Percentiles rank a stretch among this genome's conserved stretches.
These are phyloP conservation scores for Xenopus tropicalis DNA, from an alignment of 2,113 vertebrate species.

Conservation along the genomic window DNA sequence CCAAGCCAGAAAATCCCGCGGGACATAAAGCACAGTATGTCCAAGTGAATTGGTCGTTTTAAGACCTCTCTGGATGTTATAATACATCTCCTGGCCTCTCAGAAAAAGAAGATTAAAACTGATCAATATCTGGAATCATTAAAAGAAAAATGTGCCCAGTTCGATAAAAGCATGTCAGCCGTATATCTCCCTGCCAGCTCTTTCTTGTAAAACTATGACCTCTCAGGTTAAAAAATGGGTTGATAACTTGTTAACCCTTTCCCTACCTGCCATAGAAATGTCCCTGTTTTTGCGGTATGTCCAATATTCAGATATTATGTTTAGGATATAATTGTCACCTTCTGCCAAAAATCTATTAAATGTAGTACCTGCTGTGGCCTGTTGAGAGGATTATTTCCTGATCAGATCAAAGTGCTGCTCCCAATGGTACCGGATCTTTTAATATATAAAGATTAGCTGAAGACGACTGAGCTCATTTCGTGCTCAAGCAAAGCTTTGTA, in stretches of 20 bases:
- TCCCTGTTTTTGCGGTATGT: too few relatives aligned
- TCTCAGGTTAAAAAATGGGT: constrained; percentile 14
- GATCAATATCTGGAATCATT: constrained; percentile 42
- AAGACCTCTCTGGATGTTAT: constrained; percentile 37
- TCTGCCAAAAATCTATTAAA: too few relatives aligned
- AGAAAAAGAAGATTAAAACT: constrained; percentile 44
- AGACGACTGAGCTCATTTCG: too few relatives aligned
- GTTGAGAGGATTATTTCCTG: too few relatives aligned
- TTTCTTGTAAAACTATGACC: constrained; percentile 45
- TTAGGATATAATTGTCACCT: too few relatives aligned
- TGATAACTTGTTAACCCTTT: constrained; percentile 30
- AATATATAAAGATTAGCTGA: too few relatives aligned
- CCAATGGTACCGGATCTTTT: too few relatives aligned
- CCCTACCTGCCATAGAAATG: neutral
- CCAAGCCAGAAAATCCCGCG: neutral
- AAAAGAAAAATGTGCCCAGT: constrained; percentile 42
- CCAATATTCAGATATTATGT: too few relatives aligned
- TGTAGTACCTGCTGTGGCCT: too few relatives aligned
- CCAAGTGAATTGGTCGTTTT: constrained; percentile 36
- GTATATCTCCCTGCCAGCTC: constrained; percentile 36
- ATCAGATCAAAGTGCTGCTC: too few relatives aligned
- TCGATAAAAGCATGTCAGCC: constrained; percentile 38
- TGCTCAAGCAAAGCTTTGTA: too few relatives aligned
- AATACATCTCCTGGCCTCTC: constrained; percentile 29
- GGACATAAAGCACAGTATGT: constrained; percentile 29